phyloP scores from a whole-genome alignment of 1,140 invertebrate species.

The Drosophila guanche region DNA sequence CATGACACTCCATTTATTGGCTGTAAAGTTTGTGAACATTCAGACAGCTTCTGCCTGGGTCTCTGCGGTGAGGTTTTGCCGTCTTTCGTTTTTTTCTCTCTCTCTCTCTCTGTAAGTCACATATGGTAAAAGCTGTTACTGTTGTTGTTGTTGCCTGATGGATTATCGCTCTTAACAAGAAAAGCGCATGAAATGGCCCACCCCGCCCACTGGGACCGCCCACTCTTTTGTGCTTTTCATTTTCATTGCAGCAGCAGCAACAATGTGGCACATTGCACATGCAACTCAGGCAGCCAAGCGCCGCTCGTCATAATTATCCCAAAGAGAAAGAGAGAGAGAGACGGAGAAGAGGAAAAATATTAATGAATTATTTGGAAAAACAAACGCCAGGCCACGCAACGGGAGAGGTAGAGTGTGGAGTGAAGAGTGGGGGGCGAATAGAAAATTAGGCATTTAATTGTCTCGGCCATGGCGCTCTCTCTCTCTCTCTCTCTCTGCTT shows the following conservation, averaged over 20 bases:
- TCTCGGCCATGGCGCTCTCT: constrained; percentile 52
- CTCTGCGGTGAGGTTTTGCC: no score
- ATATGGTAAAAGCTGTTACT: background rate
- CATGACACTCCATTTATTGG: background rate
- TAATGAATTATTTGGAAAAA: constrained; percentile 84
- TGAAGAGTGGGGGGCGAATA: constrained; percentile 33
- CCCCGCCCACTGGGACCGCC: constrained; percentile 15
- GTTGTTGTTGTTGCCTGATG: constrained; percentile 20
- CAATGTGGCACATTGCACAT: constrained; percentile 61
- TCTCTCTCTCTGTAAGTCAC: background rate
- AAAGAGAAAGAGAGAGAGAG: constrained; percentile 12
- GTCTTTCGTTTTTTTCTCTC: background rate
- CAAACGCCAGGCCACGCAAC: constrained; percentile 56
- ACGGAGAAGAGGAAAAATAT: constrained; percentile 59
- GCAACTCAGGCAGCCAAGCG: constrained; percentile 68
- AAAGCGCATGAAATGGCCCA: constrained; percentile 54
- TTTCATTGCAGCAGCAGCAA: background rate
- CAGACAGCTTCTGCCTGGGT: no score
- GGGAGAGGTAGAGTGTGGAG: background rate
- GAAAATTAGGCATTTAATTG: constrained; percentile 81
- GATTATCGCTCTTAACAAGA: constrained; percentile 57
- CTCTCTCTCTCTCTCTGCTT: constrained; percentile 18
- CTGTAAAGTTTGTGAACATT: background rate
- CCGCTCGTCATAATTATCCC: constrained; percentile 67
- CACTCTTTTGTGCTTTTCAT: no score